Base-by-base conservation (phyloP, 2,797 vertebrate species). In the Steatocranus sp. region DNA sequence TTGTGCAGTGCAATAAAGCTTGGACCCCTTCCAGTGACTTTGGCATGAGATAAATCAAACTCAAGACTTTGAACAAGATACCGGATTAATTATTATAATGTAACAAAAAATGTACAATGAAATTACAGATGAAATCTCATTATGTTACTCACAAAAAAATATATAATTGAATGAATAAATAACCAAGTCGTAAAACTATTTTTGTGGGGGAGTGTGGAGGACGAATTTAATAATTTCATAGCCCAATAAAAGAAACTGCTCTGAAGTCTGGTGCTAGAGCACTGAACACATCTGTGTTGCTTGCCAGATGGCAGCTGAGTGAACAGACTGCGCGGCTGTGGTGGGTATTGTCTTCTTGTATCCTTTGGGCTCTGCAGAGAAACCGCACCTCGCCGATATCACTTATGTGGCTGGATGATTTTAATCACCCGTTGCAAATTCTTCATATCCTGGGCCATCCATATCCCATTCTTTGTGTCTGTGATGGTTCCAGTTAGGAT, bases 11-110 rank as follows among this genome's bases (percentile, higher is more conserved):
- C 43, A 76, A 46, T 78, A 79, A 79, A 74, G 54, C 83, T 46
- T 79, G 89, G 88, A 89, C n/a, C 38, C 79, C 77, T 53, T 79
- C 79, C 78, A 68, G 36, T 30, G 27, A 68, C 34, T 14, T 70
- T 8, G 70, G 78, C 51, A 20, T 12, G 36, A 86, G 38, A 53
- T 86, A 87, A 88, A 82, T 77, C 46, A 66, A 76, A 32, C 41
- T 30, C 23, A 82, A 70, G 48, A 80, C 80, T 83, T 32, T 73
- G 7, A 73, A 73, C 68, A 73, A 73, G 68, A 73, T 32, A 30
- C 68, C 2, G 1, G 68, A 12, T 73, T 73, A 48, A 73, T 73
- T 73, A 73, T 73, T 25, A 48, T 73, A 32, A 73, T 82, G 81
- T 15, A 87, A 83, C 56, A 70, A 76, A 73, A 48, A 48, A 30